These are phyloP conservation scores for Nothocercus nigrocapillus DNA, from an alignment of 2,113 vertebrate species.

Conservation along the genomic window DNA sequence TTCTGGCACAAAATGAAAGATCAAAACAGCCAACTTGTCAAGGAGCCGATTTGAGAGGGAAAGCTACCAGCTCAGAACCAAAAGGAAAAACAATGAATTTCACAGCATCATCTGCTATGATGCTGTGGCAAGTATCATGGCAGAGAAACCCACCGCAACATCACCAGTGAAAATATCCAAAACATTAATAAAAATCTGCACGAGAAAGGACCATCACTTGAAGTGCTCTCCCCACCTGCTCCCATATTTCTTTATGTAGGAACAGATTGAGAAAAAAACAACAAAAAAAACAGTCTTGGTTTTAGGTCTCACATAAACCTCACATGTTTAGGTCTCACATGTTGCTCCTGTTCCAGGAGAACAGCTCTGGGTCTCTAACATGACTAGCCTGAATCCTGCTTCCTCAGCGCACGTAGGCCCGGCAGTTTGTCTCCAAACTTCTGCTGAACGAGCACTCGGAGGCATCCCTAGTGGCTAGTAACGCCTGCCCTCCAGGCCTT, in stretches of 20 bases:
- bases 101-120: neutral
- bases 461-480: neutral
- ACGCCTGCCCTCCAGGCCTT: neutral
- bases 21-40: neutral
- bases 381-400: neutral
- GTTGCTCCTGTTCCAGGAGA: neutral
- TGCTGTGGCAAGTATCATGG: no score
- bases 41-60: neutral
- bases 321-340: no score
- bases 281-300: neutral
- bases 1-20: neutral
- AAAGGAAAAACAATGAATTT: neutral
- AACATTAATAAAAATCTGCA: neutral
- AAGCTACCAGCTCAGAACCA: neutral
- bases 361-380: neutral
- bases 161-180: neutral
- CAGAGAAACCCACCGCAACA: neutral
- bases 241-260: neutral
- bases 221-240: neutral
- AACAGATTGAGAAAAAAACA: neutral
- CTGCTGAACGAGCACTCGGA: neutral
- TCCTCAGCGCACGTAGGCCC: neutral
- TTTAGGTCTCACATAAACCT: neutral
- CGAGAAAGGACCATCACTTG: neutral
- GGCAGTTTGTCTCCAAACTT: neutral